Percentiles rank a stretch among this genome's conserved stretches.
Evolutionary conservation across 2,113 vertebrate species (phyloP).

Genomic region (Heloderma charlesbogerti): DNA sequence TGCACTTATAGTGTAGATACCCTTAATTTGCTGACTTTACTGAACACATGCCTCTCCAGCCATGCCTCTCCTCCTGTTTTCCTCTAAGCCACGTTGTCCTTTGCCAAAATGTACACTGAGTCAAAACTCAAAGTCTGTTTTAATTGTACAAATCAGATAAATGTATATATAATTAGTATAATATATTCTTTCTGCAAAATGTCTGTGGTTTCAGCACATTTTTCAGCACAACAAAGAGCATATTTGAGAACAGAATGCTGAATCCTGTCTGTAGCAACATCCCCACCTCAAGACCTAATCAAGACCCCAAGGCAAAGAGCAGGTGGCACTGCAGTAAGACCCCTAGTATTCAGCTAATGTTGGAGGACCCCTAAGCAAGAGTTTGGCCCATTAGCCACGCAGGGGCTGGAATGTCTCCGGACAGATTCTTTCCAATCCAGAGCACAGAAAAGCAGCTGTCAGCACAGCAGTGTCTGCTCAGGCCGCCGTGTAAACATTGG

Average conservation of each 20-base stretch:
- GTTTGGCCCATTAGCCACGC: not conserved
- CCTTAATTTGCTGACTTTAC: not conserved
- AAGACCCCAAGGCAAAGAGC: not conserved
- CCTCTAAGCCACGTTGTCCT: not conserved
- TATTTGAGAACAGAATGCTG: not conserved
- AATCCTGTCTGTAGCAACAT: not conserved
- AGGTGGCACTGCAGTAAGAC: not conserved
- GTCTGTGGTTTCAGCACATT: not conserved
- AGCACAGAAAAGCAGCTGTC: conserved; percentile 22
- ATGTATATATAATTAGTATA: not conserved
- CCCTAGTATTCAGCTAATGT: not conserved
- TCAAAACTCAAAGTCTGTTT: not conserved
- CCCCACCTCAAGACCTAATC: not conserved
- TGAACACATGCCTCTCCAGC: too few relatives aligned
- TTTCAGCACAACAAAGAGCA: not conserved
- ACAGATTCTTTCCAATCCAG: conserved; percentile 20
- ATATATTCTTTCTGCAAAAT: not conserved
- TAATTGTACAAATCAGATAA: not conserved
- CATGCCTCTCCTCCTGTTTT: not conserved
- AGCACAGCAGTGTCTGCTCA: conserved; percentile 24
- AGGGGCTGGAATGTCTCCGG: conserved; percentile 7
- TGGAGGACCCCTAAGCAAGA: not conserved
- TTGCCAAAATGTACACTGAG: not conserved
- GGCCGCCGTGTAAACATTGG: conserved; percentile 20
- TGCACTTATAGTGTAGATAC: not conserved